Base-by-base conservation (phyloP, 1,140 invertebrate species). In the Listronotus bonariensis region DNA sequence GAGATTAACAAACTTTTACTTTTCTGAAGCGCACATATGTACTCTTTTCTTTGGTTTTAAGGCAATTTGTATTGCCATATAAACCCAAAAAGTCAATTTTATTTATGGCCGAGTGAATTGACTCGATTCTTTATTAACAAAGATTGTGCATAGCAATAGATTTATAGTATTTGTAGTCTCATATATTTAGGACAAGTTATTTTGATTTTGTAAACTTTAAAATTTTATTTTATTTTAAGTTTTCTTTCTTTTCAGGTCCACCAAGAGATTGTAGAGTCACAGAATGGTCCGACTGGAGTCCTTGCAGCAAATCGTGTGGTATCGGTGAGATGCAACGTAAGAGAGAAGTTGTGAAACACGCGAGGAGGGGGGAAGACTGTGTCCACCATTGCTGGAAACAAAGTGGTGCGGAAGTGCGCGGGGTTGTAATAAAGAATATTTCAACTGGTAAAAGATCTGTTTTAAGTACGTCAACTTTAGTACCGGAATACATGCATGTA, bases 201-300 rank as follows among this genome's bases (percentile, higher is more conserved):
- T n/a, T n/a, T n/a, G n/a, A n/a, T n/a, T n/a, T n/a, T n/a, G n/a
- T n/a, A n/a, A n/a, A n/a, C n/a, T n/a, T n/a, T n/a, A n/a, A n/a
- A n/a, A n/a, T n/a, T n/a, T n/a, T n/a, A n/a, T 14, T 10, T 14
- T 11, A 53, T 20, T 56, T 56, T 56, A 20, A 42, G n/a, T n/a
- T 20, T 4, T 55, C 48, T 49, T 51, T 63, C 31, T 40, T 76
- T 81, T 6, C 74, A 85, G 83, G 82, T 54, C 75, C 79, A 34
- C 84, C 86, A 52, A 81, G 88, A 71, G 89, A 94, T 76, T 95
- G 93, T 77, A 86, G 88, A 67, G 91, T 95, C n/a, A 85, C 89
- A 49, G 89, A 91, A 62, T 96, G 93, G 93, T 87, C 89, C 3
- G 85, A 87, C 61, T 96, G 93, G 93, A 89, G 89, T 67, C 79